Conservation (phyloP, 2,113 vertebrate genomes). For the Ptychochromis oligacanthus region DNA sequence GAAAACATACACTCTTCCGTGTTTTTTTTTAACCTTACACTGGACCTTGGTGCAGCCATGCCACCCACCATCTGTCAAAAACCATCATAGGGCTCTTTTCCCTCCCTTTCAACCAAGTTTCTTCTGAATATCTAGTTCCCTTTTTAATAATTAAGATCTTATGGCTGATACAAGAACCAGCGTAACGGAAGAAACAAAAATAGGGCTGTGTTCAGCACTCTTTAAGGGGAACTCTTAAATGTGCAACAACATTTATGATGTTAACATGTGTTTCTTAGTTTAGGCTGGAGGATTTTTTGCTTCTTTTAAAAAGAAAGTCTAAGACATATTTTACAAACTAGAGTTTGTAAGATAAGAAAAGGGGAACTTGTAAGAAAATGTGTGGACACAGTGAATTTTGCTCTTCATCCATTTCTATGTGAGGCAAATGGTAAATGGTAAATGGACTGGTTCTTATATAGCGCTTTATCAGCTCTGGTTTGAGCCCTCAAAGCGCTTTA, state of each 20-base stretch:
- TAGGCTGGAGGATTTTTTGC: too few relatives aligned
- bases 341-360: neutral
- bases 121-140: neutral
- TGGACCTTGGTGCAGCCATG: neutral
- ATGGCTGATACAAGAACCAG: neutral
- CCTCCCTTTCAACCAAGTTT: neutral
- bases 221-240: neutral
- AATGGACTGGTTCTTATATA: too few relatives aligned
- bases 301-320: neutral
- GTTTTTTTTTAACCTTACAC: neutral
- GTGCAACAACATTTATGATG: neutral
- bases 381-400: neutral
- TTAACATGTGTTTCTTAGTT: neutral
- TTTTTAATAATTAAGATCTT: neutral
- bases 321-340: neutral
- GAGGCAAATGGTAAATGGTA: too few relatives aligned
- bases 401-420: neutral
- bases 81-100: neutral
- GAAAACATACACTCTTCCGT: too few relatives aligned
- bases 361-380: neutral
- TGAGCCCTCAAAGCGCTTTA: too few relatives aligned
- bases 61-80: neutral
- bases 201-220: too few relatives aligned
- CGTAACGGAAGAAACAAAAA: too few relatives aligned
- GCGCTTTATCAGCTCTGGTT: too few relatives aligned